Percentiles rank a stretch among this genome's conserved stretches.
Conservation (phyloP, 2,888 invertebrate genomes). For the Trachelus stipa region DNA sequence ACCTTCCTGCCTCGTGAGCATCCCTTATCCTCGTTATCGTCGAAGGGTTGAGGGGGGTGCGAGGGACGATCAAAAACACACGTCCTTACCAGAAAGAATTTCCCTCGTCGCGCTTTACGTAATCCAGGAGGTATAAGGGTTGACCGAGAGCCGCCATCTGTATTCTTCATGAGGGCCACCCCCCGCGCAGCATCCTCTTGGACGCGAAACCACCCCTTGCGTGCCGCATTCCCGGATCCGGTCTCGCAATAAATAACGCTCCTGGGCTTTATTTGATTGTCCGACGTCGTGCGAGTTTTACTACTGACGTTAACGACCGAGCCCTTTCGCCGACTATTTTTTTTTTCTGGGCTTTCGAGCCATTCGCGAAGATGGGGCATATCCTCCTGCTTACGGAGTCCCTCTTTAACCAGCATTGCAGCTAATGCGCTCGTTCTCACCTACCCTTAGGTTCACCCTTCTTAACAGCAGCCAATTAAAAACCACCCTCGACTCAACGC, state of each 20-base stretch:
- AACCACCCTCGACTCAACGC: not conserved
- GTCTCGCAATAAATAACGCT: slow-evolving; percentile 35
- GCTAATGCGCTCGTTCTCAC: not conserved
- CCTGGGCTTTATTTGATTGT: slow-evolving; percentile 33
- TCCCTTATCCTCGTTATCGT: not conserved
- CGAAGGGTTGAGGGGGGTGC: not conserved
- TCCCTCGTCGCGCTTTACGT: slow-evolving; percentile 24
- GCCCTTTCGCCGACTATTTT: not conserved
- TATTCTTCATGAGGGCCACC: slow-evolving; percentile 9
- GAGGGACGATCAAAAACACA: slow-evolving; percentile 35
- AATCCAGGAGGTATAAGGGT: slow-evolving; percentile 37
- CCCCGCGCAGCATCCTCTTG: not conserved
- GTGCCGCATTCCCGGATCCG: not conserved
- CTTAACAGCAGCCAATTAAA: slow-evolving; percentile 5
- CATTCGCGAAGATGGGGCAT: not conserved
- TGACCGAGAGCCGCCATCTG: slow-evolving; percentile 7
- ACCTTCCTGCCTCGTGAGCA: not conserved
- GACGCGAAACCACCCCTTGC: not conserved
- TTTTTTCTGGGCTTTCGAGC: not conserved
- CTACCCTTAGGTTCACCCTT: not conserved
- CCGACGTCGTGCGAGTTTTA: slow-evolving; percentile 17
- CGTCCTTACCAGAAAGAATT: slow-evolving; percentile 38
- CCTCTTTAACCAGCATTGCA: not conserved
- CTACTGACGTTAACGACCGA: slow-evolving; percentile 15
- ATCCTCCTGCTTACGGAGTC: not conserved